Evolutionary conservation across 2,888 invertebrate genomes (phyloP).

Genomic region (Netelia inedita): DNA sequence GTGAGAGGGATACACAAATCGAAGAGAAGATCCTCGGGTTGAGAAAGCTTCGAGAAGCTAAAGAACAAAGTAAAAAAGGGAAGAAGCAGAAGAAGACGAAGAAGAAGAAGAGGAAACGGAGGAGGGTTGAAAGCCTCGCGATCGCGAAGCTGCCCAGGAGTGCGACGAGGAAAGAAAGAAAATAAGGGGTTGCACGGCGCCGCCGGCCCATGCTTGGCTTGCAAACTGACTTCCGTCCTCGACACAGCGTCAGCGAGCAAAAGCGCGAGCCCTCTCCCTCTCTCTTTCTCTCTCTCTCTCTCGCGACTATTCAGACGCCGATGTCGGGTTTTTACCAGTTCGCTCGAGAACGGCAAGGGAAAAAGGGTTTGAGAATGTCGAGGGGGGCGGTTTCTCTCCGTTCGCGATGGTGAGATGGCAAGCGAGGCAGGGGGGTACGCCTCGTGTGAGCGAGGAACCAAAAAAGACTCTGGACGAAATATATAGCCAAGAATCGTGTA

Average conservation of each 20-base stretch:
- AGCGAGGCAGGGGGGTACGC: slow-evolving; percentile 58
- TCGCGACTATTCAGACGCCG: slow-evolving; percentile 83
- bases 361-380: slow-evolving; percentile 73
- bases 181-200: slow-evolving; percentile 83
- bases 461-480: slow-evolving; percentile 63
- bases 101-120: slow-evolving; percentile 39
- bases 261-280: slow-evolving; percentile 20
- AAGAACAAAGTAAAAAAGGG: slow-evolving; percentile 64
- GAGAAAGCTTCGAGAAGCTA: slow-evolving; percentile 61
- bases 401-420: slow-evolving; percentile 60
- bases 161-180: slow-evolving; percentile 77
- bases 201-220: slow-evolving; percentile 84
- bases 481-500: slow-evolving; percentile 56
- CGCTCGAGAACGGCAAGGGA: slow-evolving; percentile 33
- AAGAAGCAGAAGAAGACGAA: slow-evolving; percentile 27
- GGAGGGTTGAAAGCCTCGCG: slow-evolving; percentile 68
- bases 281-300: slow-evolving; percentile 44
- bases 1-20: slow-evolving; percentile 65
- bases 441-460: slow-evolving; percentile 66
- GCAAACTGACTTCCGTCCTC: slow-evolving; percentile 85
- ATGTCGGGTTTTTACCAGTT: slow-evolving; percentile 75
- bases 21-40: slow-evolving; percentile 62
- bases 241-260: slow-evolving; percentile 65
- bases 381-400: slow-evolving; percentile 55
- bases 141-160: slow-evolving; percentile 66